phyloP scores from a whole-genome alignment of 2,797 vertebrate species.

The Sus cebifrons region DNA sequence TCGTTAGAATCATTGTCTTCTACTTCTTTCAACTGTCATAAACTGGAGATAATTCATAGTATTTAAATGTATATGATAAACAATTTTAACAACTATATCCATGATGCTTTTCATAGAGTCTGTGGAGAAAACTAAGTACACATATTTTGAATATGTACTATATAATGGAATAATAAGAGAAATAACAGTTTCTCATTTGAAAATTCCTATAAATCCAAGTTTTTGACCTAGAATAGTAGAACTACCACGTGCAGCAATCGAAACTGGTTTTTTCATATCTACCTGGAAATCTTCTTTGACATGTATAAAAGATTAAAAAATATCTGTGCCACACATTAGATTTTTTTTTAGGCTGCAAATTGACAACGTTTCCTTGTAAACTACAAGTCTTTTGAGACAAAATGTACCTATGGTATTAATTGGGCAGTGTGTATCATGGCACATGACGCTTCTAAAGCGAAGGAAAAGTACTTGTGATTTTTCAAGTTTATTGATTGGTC shows the following conservation, averaged over 20 bases:
- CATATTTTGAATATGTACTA: background rate
- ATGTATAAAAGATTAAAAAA: slow-evolving; percentile 40
- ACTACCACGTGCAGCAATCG: background rate
- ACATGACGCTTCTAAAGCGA: background rate
- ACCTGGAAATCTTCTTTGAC: slow-evolving; percentile 30
- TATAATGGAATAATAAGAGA: background rate
- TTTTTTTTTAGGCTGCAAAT: slow-evolving; percentile 11
- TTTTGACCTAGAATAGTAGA: slow-evolving; percentile 9
- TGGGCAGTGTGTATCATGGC: background rate
- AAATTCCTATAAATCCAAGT: background rate
- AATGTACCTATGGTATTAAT: slow-evolving; percentile 18
- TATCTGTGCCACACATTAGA: background rate
- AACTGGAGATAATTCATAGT: background rate
- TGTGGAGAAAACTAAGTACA: background rate
- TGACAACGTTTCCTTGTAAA: slow-evolving; percentile 38
- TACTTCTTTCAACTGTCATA: background rate
- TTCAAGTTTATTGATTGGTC: slow-evolving; percentile 55
- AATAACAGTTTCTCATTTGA: background rate
- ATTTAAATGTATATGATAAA: background rate
- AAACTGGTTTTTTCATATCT: slow-evolving; percentile 12
- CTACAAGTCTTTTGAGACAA: slow-evolving; percentile 51
- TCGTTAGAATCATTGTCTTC: background rate
- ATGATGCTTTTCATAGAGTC: background rate
- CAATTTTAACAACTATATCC: background rate
- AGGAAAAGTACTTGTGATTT: slow-evolving; percentile 44